Evolutionary conservation across 2,888 invertebrate species (phyloP), one percentile per base, ranked within the genome.

Genomic region (Nebria brevicollis): DNA sequence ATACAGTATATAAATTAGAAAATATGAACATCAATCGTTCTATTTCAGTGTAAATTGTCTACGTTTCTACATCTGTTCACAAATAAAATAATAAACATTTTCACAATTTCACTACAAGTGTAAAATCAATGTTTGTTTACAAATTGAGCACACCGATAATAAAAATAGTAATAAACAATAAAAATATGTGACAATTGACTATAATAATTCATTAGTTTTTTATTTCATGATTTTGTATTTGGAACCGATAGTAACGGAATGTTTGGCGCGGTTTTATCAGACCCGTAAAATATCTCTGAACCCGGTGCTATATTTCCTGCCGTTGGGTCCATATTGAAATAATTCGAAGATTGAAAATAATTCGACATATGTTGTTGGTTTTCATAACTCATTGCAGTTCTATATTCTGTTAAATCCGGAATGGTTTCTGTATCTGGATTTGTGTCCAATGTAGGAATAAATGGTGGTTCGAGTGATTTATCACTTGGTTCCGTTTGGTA

Each of bases 331-430:
- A 89, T 89, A 0, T 91, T 90, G 85, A 94, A 94, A 86, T 94
- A 94, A 86, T 92, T 94, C 0, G 93, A 90, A 84, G 93, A 93
- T 84, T 92, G 92, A 85, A 93, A 93, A 82, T 92, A 89, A 84
- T 90, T 88, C 1, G 90, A 64, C 70, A 34, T 82, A 26, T 72
- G 64, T 41, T 26, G 80, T 75, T 75, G 75, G 43, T 70, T 75
- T 66, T 74, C 79, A 68, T 74, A 79, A 13, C 41, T 66, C 43
- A 26, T 34, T 78, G 73, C 79, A 68, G 74, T 79, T 74, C 75
- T 66, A 10, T 79, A 34, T 77, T 77, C 77, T 15, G 43, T 15
- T 43, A 43, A 43, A 43, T 42, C 43, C 5, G 43, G 43, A 25
- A 73, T 78, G 42, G 83, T 81, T 25, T 77, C 34, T 26, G 66